phyloP scores from a whole-genome alignment of 2,113 vertebrate species.

The Aptenodytes patagonicus region DNA sequence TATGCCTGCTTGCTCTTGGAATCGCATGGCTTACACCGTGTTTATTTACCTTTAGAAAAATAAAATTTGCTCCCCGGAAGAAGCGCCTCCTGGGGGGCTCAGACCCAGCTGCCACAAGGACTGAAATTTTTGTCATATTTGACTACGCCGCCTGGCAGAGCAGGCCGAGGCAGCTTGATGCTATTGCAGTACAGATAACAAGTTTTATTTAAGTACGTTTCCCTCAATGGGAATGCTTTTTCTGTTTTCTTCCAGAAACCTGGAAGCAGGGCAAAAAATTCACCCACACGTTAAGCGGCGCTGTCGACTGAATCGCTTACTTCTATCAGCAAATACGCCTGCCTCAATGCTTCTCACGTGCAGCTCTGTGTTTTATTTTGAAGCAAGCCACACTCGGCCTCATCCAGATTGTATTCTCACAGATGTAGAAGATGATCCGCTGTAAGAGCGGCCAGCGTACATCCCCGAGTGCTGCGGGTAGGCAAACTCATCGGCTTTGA shows the following conservation, averaged over 20 bases:
- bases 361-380: background rate
- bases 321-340: background rate
- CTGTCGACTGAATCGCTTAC: accelerated
- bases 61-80: background rate
- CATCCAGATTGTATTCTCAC: background rate
- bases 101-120: background rate
- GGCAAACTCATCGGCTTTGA: accelerated
- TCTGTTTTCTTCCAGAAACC: background rate
- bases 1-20: background rate
- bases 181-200: background rate
- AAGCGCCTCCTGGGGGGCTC: background rate
- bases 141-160: background rate
- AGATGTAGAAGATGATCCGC: background rate
- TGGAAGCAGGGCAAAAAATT: background rate
- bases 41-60: background rate
- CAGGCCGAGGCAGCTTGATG: background rate
- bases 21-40: background rate
- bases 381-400: background rate
- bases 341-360: background rate
- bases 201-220: background rate
- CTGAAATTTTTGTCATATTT: background rate
- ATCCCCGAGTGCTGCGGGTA: accelerated
- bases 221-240: background rate
- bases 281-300: accelerated
- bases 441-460: background rate